These are phyloP conservation scores for Knipowitschia caucasica DNA, from an alignment of 2,797 vertebrate species.

Conservation along the genomic window DNA sequence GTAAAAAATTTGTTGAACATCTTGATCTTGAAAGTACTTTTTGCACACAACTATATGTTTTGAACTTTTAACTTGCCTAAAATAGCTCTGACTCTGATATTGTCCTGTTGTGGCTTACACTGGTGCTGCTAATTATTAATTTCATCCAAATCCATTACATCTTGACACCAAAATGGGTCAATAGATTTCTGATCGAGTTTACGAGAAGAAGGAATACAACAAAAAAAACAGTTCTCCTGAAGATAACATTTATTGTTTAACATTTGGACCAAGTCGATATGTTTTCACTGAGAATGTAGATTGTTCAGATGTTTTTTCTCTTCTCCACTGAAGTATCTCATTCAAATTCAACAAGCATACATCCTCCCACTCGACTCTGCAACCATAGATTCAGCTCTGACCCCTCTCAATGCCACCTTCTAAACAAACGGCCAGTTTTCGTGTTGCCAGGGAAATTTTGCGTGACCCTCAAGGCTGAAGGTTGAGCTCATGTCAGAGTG, in stretches of 20 bases:
- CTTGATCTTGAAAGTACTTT: background rate
- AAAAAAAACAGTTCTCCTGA: background rate
- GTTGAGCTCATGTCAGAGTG: slow-evolving; percentile 54
- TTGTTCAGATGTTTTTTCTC: background rate
- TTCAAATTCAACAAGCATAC: slow-evolving; percentile 61
- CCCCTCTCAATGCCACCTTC: slow-evolving; percentile 38
- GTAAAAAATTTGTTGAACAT: too few relatives aligned
- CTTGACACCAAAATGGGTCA: background rate
- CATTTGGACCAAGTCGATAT: background rate
- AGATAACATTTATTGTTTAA: background rate
- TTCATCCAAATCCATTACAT: background rate
- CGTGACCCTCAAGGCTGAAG: slow-evolving; percentile 63
- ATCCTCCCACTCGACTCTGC: slow-evolving; percentile 50
- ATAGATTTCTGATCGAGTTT: background rate
- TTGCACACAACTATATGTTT: background rate
- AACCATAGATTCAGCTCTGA: slow-evolving; percentile 44
- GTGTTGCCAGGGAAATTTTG: slow-evolving; percentile 59
- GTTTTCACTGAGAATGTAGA: background rate
- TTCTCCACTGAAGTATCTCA: slow-evolving; percentile 9
- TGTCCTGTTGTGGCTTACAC: background rate
- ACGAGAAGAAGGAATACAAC: too few relatives aligned
- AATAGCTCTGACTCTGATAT: background rate
- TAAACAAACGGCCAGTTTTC: slow-evolving; percentile 64
- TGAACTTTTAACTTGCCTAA: background rate
- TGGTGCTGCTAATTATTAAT: background rate